A percentile compares a stretch with the other conserved stretches of the same genome.
Evolutionary conservation across 2,113 vertebrate species (phyloP).

Genomic region (Psittacara wagleri): DNA sequence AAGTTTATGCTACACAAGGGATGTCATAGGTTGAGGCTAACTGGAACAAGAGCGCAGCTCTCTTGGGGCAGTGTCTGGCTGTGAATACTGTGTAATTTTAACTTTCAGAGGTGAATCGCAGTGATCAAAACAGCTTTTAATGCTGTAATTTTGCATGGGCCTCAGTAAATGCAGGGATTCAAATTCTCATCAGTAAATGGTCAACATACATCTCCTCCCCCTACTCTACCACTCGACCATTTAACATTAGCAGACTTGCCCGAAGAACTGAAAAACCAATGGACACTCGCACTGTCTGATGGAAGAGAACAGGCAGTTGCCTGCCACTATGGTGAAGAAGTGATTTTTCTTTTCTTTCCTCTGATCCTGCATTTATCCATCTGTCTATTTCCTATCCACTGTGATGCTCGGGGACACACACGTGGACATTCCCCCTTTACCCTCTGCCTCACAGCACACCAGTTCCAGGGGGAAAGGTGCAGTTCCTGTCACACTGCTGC

Average conservation of each 20-base stretch:
- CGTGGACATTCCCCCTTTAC: rapidly evolving
- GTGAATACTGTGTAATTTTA: rapidly evolving
- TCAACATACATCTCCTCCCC: not conserved
- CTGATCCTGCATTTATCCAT: not conserved
- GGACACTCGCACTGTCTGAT: rapidly evolving
- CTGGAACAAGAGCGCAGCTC: not conserved
- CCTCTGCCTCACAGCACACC: not conserved
- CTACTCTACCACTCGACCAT: not conserved
- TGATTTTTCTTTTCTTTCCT: not conserved
- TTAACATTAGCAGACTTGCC: not conserved
- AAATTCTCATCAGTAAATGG: not conserved
- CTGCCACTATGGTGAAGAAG: not conserved
- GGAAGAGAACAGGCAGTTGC: not conserved
- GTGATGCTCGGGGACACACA: not conserved
- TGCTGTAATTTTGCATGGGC: not conserved
- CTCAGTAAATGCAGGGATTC: not conserved
- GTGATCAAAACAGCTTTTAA: not conserved
- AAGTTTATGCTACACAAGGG: rapidly evolving
- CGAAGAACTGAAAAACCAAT: not conserved
- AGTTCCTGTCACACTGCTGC: rapidly evolving
- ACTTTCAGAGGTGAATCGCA: not conserved
- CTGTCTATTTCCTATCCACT: not conserved
- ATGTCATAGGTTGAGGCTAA: not conserved
- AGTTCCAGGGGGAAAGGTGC: not conserved
- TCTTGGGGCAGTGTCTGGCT: not conserved